Percentiles rank a stretch among this genome's conserved stretches.
phyloP scores from a whole-genome alignment of 1,140 invertebrate genomes.

The Rhysida immarginata region DNA sequence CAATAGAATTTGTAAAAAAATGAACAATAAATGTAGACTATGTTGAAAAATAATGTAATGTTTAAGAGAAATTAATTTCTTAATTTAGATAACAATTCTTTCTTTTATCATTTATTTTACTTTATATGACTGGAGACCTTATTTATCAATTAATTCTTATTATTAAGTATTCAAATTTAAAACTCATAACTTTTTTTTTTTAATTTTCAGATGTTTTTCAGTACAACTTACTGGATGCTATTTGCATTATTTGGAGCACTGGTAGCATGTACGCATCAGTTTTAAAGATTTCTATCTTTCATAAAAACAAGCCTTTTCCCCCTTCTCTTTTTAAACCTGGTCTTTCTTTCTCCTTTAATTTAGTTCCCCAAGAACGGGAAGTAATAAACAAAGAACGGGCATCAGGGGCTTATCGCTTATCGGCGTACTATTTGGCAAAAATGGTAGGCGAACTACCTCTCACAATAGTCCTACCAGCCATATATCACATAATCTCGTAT shows the following conservation, averaged over 20 bases:
- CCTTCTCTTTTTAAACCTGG: background rate
- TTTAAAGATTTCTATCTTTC: background rate
- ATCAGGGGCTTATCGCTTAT: conserved; percentile 64
- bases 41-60: too few species aligned
- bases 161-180: background rate
- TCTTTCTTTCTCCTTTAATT: conserved; percentile 15
- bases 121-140: background rate
- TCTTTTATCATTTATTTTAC: too few species aligned
- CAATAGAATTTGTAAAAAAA: too few species aligned
- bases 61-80: too few species aligned
- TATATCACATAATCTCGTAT: conserved; percentile 64
- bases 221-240: conserved; percentile 72
- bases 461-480: conserved; percentile 56
- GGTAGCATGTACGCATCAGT: conserved; percentile 44
- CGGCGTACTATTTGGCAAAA: conserved; percentile 71
- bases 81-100: too few species aligned
- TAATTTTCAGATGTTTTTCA: conserved; percentile 61
- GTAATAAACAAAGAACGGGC: conserved; percentile 68
- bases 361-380: conserved; percentile 65
- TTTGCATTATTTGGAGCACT: conserved; percentile 67
- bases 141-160: background rate
- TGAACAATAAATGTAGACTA: too few species aligned
- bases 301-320: background rate
- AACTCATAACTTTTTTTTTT: background rate
- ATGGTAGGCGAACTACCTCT: conserved; percentile 67